Conservation (phyloP, 2,888 invertebrate species). For the Tetragonula carbonaria region DNA sequence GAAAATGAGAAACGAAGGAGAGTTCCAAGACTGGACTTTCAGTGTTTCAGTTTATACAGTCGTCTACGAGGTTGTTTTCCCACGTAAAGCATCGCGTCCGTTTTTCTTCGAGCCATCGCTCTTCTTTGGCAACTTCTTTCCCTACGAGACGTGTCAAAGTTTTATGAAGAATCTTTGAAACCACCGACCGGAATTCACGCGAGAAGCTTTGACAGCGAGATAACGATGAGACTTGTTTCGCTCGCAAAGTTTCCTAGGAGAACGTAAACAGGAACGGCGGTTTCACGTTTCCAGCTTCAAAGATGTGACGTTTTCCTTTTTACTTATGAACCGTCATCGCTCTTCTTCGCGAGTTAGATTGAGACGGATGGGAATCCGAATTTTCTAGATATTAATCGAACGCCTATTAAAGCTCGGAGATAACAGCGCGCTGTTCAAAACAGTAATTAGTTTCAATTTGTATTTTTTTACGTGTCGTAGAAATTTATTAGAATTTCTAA, state of each 20-base stretch:
- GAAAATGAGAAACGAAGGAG: neutral
- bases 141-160: neutral
- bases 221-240: conserved; percentile 24
- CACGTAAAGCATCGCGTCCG: conserved; percentile 2
- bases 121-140: conserved; percentile 20
- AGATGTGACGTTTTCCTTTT: neutral
- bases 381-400: neutral
- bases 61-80: neutral
- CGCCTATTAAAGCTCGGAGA: too few species aligned
- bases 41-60: neutral
- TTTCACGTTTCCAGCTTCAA: neutral
- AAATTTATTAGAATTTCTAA: too few species aligned
- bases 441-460: neutral
- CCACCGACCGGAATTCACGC: neutral
- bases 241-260: neutral
- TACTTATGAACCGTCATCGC: too few species aligned
- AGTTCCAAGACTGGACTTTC: neutral
- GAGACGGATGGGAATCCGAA: neutral
- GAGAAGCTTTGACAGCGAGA: conserved; percentile 15
- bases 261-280: neutral
- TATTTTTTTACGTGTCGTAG: too few species aligned
- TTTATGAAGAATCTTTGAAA: conserved; percentile 3
- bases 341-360: neutral
- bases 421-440: neutral
- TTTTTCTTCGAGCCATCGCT: conserved; percentile 25